Evolutionary conservation across 1,140 invertebrate species (phyloP).

Genomic region (Ganaspis sp.): DNA sequence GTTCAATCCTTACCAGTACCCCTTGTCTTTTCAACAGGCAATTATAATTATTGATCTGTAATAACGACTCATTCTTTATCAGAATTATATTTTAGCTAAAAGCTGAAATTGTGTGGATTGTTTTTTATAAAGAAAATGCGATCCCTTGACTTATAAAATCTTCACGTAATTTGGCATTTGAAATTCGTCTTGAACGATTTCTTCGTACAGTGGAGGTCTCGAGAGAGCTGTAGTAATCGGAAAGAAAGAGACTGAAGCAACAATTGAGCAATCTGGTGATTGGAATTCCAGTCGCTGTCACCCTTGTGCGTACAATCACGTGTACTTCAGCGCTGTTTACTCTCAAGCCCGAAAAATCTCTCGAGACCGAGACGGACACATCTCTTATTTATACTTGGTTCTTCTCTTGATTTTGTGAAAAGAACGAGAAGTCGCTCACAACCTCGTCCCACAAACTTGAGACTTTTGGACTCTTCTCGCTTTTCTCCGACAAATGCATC

Average conservation of each 20-base stretch:
- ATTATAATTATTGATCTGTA: too few species aligned
- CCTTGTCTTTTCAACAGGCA: too few species aligned
- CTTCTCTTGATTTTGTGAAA: constrained; percentile 45
- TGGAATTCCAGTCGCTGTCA: constrained; percentile 57
- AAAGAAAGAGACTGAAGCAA: constrained; percentile 53
- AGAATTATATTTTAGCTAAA: too few species aligned
- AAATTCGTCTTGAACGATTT: constrained; percentile 16
- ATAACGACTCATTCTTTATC: too few species aligned
- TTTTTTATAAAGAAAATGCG: not conserved
- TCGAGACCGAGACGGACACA: constrained; percentile 52
- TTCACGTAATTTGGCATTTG: constrained; percentile 26
- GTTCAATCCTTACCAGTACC: too few species aligned
- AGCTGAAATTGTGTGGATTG: too few species aligned
- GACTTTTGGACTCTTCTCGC: constrained; percentile 15
- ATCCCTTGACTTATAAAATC: not conserved
- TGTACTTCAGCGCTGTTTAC: constrained; percentile 52
- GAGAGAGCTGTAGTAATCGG: constrained; percentile 50
- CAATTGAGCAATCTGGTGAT: constrained; percentile 73
- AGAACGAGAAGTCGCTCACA: not conserved
- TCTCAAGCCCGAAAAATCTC: constrained; percentile 54
- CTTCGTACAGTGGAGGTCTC: constrained; percentile 36
- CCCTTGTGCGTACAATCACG: constrained; percentile 57
- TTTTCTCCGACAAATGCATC: not conserved
- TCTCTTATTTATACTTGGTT: constrained; percentile 61
- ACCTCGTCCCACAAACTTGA: constrained; percentile 38